Conservation (phyloP, 2,888 invertebrate genomes). For the Diaphora mendica region DNA sequence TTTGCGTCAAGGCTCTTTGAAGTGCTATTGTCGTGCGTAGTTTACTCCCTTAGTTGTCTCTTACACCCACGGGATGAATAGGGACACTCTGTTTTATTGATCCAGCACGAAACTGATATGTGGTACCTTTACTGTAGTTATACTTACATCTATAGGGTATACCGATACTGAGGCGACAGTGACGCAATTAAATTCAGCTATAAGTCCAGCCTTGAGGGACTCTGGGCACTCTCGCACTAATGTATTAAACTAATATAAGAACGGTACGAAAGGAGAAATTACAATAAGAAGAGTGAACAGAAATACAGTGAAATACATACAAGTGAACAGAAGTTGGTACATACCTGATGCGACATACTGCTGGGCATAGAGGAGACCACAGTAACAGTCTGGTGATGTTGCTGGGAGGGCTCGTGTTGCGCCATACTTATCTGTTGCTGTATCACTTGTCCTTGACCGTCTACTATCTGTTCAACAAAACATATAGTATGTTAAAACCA, state of each 20-base stretch:
- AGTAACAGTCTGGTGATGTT: conserved; percentile 82
- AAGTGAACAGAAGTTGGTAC: too few relatives aligned
- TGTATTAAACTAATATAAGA: too few relatives aligned
- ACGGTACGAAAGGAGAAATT: not conserved
- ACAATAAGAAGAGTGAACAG: not conserved
- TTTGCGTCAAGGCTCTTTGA: too few relatives aligned
- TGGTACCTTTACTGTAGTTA: too few relatives aligned
- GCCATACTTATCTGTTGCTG: conserved; percentile 82
- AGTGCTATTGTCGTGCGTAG: too few relatives aligned
- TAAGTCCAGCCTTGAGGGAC: not conserved
- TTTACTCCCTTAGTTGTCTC: too few relatives aligned
- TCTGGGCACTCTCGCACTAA: not conserved
- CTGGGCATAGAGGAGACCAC: conserved; percentile 84
- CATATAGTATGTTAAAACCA: not conserved
- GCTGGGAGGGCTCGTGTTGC: conserved; percentile 81
- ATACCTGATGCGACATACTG: conserved; percentile 80
- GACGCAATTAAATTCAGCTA: not conserved
- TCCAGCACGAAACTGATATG: too few relatives aligned
- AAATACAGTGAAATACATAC: too few relatives aligned
- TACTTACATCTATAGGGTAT: not conserved
- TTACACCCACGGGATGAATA: too few relatives aligned
- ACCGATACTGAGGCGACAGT: not conserved
- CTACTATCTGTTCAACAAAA: conserved; percentile 66
- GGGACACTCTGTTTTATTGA: too few relatives aligned
- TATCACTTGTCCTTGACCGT: conserved; percentile 76